Percentiles rank a stretch among this genome's conserved stretches.
Evolutionary conservation across 2,888 invertebrate species (phyloP).

Genomic region (Lampropteryx suffumata): DNA sequence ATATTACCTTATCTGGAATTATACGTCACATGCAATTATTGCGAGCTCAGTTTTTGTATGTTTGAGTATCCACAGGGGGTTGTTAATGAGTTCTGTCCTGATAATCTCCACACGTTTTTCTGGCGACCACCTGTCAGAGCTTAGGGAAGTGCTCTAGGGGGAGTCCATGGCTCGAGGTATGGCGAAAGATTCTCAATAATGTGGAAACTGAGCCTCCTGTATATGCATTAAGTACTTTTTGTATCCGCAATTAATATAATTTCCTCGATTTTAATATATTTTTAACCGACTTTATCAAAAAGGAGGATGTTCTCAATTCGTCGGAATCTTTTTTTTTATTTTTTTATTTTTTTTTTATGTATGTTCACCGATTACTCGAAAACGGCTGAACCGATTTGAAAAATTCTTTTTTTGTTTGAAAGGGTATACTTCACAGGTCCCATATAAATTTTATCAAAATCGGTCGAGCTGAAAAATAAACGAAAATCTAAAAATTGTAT

Average conservation of each 20-base stretch:
- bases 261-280: no score
- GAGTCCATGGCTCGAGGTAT: slow-evolving; percentile 9
- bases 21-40: slow-evolving; percentile 25
- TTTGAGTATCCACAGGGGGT: slow-evolving; percentile 23
- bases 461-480: no score
- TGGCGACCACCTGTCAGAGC: slow-evolving; percentile 16
- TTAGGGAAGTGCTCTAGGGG: slow-evolving; percentile 19
- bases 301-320: no score
- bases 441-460: no score
- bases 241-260: slow-evolving; percentile 1
- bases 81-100: slow-evolving; percentile 28
- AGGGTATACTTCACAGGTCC: no score
- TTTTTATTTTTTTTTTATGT: no score
- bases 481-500: no score
- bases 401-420: no score
- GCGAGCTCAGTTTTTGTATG: slow-evolving; percentile 15
- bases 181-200: slow-evolving; percentile 19
- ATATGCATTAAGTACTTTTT: neutral
- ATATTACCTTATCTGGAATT: slow-evolving; percentile 12
- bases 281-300: no score
- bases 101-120: slow-evolving; percentile 29
- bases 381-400: no score
- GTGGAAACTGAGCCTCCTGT: slow-evolving; percentile 16
- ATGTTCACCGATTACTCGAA: no score
- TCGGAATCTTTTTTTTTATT: no score